Conservation (phyloP, 2,797 vertebrate species). For the Melanotaenia pygmaea region DNA sequence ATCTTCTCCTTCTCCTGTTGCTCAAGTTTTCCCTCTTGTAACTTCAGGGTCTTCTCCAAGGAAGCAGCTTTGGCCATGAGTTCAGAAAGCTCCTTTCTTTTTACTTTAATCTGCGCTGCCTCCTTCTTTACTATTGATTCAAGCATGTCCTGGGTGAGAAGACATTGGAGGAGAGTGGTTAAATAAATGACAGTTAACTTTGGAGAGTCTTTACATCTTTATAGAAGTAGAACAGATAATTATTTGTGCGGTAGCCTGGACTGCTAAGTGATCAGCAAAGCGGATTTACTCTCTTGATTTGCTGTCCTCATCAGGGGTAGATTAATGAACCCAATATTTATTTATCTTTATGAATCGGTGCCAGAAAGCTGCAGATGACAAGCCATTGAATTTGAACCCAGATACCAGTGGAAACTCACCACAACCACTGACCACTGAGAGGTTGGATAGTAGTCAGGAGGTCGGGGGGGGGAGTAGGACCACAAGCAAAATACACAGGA, state of each 20-base stretch:
- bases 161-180: conserved; percentile 18
- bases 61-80: conserved; percentile 77
- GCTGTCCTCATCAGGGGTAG: conserved; percentile 64
- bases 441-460: conserved; percentile 74
- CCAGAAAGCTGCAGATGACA: conserved; percentile 56
- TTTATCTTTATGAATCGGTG: conserved; percentile 64
- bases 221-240: conserved; percentile 24
- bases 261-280: conserved; percentile 46
- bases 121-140: conserved; percentile 83
- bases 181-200: not conserved
- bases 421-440: conserved; percentile 78
- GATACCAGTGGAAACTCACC: conserved; percentile 79
- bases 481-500: conserved; percentile 83
- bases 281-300: conserved; percentile 52
- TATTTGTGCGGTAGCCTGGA: conserved; percentile 28
- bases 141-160: conserved; percentile 80
- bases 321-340: conserved; percentile 70
- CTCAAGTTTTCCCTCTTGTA: conserved; percentile 73
- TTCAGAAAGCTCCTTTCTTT: conserved; percentile 77
- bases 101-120: conserved; percentile 77
- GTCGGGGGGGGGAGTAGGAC: conserved; percentile 59
- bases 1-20: conserved; percentile 61
- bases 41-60: conserved; percentile 78
- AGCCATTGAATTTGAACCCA: conserved; percentile 73
- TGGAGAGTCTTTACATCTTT: conserved; percentile 22